phyloP scores from a whole-genome alignment of 1,140 invertebrate genomes.

The Armadillidium nasatum region DNA sequence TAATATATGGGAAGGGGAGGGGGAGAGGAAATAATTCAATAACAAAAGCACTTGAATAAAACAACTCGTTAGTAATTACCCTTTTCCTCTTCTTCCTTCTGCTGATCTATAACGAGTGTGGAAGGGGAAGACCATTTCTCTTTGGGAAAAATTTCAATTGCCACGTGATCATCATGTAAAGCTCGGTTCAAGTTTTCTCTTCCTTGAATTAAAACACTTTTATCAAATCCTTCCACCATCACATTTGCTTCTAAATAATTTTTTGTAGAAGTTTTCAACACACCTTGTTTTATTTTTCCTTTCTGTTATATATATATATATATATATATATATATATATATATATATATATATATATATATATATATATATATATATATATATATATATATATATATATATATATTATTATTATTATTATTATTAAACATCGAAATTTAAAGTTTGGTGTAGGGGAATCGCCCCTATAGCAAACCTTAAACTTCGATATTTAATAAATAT shows the following conservation, averaged over 20 bases:
- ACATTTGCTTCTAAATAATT: conserved; percentile 94
- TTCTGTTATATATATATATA: conserved; percentile 52
- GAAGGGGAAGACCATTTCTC: conserved; percentile 82
- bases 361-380: too few species aligned
- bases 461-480: too few species aligned
- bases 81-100: conserved; percentile 59
- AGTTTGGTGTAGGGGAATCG: too few species aligned
- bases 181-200: conserved; percentile 80
- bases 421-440: too few species aligned
- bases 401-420: too few species aligned
- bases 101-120: conserved; percentile 63
- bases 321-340: too few species aligned
- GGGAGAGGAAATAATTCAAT: too few species aligned
- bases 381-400: too few species aligned
- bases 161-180: conserved; percentile 93
- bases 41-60: conserved; percentile 45
- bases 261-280: conserved; percentile 75
- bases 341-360: too few species aligned
- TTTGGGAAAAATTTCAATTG: conserved; percentile 83
- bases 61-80: conserved; percentile 35
- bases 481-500: too few species aligned
- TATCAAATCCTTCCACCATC: conserved; percentile 68
- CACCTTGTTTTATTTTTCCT: conserved; percentile 74
- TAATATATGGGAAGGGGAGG: too few species aligned
- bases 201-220: conserved; percentile 81